These are phyloP conservation scores for Ophthalmolycus amberensis DNA, from an alignment of 2,113 vertebrate genomes.

Conservation along the genomic window DNA sequence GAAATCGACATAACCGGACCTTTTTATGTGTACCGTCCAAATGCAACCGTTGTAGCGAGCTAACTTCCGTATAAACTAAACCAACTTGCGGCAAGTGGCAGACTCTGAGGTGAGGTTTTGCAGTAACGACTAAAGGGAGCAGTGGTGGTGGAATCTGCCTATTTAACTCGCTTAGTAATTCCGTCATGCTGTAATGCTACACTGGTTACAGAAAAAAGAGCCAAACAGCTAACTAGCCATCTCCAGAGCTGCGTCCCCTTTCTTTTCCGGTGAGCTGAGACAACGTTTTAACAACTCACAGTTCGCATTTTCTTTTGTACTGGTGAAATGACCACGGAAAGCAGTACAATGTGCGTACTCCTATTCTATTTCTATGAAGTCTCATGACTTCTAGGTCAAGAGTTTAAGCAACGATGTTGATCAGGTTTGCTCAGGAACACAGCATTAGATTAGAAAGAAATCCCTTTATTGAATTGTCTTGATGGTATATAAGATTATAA, in stretches of 20 bases:
- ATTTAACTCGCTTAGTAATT: no score
- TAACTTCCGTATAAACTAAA: not conserved
- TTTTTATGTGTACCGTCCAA: not conserved
- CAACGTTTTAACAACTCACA: not conserved
- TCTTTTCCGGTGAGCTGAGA: not conserved
- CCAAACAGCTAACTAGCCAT: not conserved
- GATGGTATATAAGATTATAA: no score
- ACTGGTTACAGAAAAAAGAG: not conserved
- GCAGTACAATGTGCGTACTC: not conserved
- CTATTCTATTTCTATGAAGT: not conserved
- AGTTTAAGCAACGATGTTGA: not conserved
- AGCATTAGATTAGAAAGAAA: not conserved
- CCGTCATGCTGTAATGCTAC: not conserved
- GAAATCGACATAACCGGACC: not conserved
- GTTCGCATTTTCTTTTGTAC: not conserved
- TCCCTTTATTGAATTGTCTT: not conserved
- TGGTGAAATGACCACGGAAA: not conserved
- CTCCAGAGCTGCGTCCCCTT: not conserved
- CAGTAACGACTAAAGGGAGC: not conserved
- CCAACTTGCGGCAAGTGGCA: not conserved
- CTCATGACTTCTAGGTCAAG: not conserved
- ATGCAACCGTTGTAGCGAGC: not conserved
- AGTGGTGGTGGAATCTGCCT: no score
- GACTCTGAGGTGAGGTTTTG: not conserved
- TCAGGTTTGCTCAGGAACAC: slow-evolving; percentile 1